Evolutionary conservation across 2,888 invertebrate species (phyloP).

Genomic region (Hydrotaea diabolus): DNA sequence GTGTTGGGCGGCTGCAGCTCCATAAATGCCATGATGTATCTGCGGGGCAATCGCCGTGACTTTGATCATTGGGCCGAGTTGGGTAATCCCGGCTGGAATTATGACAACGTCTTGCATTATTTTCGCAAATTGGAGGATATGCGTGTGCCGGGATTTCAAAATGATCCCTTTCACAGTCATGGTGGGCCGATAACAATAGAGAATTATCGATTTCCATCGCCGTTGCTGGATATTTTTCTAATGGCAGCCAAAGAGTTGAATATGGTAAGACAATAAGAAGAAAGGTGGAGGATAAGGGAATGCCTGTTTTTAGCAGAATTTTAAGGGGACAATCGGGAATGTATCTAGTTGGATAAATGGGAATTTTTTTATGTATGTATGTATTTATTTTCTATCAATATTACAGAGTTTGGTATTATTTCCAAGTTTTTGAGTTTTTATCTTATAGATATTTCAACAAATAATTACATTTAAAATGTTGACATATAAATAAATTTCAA

Average conservation of each 20-base stretch:
- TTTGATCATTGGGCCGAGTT: conserved; percentile 91
- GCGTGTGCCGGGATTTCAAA: conserved; percentile 82
- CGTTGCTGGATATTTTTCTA: conserved; percentile 86
- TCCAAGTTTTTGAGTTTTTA: no score
- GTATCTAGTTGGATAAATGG: no score
- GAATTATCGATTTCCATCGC: conserved; percentile 86
- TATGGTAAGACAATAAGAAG: conserved; percentile 51
- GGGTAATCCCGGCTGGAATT: conserved; percentile 91
- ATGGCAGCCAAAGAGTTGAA: conserved; percentile 87
- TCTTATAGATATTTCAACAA: no score
- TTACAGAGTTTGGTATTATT: no score
- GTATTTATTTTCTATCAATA: no score
- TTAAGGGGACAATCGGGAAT: no score
- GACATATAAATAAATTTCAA: no score
- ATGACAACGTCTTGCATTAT: conserved; percentile 87
- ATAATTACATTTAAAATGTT: no score
- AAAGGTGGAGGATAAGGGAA: no score
- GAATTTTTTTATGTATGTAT: no score
- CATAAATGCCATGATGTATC: conserved; percentile 94
- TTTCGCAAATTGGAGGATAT: conserved; percentile 91
- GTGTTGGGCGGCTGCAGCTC: conserved; percentile 91
- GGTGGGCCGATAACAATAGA: conserved; percentile 89
- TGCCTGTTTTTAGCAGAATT: no score
- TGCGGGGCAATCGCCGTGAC: conserved; percentile 91
- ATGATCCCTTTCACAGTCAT: conserved; percentile 84